Evolutionary conservation across 2,113 vertebrate genomes (phyloP).

Genomic region (Mustela lutreola): DNA sequence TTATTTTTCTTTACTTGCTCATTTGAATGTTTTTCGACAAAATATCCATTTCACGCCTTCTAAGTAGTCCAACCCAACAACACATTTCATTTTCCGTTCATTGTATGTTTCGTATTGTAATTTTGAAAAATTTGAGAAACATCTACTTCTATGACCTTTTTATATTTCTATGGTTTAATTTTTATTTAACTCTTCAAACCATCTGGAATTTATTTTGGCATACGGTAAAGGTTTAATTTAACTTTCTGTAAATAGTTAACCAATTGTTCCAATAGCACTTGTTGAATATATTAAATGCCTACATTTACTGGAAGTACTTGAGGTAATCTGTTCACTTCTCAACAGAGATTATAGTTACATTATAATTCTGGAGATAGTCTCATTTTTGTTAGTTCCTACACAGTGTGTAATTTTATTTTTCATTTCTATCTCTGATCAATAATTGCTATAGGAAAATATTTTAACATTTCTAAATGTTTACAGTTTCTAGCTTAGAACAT

Average conservation of each 20-base stretch:
- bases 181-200: constrained; percentile 55
- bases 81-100: not conserved
- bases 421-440: not conserved
- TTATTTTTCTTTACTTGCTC: not conserved
- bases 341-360: not conserved
- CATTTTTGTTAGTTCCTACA: not conserved
- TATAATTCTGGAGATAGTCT: not conserved
- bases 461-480: not conserved
- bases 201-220: constrained; percentile 49
- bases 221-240: constrained; percentile 46
- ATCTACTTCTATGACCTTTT: constrained; percentile 28
- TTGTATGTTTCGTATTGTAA: not conserved
- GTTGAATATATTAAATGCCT: not conserved
- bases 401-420: not conserved
- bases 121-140: constrained; percentile 56
- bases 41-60: not conserved
- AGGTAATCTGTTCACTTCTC: not conserved
- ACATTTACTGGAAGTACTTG: constrained; percentile 21
- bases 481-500: not conserved
- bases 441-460: not conserved
- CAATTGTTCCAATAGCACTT: constrained; percentile 13
- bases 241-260: constrained; percentile 47
- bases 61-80: not conserved
- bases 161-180: constrained; percentile 53
- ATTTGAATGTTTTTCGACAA: not conserved